Base-by-base conservation (phyloP, 2,888 invertebrate species). In the Stenurella melanura region DNA sequence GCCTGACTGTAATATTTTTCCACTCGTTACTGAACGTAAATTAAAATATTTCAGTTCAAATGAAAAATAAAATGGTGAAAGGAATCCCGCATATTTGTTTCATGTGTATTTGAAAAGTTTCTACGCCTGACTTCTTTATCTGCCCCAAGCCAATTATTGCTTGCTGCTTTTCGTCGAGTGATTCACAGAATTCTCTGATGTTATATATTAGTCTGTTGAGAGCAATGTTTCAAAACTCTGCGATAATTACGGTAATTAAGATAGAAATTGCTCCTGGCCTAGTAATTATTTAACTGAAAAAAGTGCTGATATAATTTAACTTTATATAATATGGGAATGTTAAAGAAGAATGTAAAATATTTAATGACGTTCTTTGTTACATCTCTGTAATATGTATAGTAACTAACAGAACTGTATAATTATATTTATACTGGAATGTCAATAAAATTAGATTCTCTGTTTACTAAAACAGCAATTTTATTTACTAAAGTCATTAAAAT, bases 121-220 rank as follows among this genome's bases (percentile, higher is more conserved):
- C 63, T 61, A 30, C n/a, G 15, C 61, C 42, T 38, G 42, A 15
- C 64, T 64, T 38, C 63, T 42, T 64, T 64, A 64, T 64, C 21
- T 30, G 17, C 42, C 21, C 61, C 26, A 18, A 42, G 42, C 64
- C 64, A 64, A 19, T 64, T 64, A 64, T 61, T 61, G 61, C 30
- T 61, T 21, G 9, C 42, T 64, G 64, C 42, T 15, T 64, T 64
- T 42, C 64, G 64, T 19, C 64, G 38, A 19, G 18, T 11, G 21
- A 19, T 64, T 64, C 64, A 64, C n/a, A 42, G 50, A 64, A 64
- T 64, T 17, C 38, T 18, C 64, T 38, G 19, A 38, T 17, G 64
- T 30, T 64, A 64, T 64, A 64, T 38, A 64, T 64, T 64, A 64
- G 19, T 64, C 42, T 64, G 64, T 42, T 42, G 64, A 64, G 64